Conservation (phyloP, 2,113 vertebrate species). For the Tachycineta bicolor region DNA sequence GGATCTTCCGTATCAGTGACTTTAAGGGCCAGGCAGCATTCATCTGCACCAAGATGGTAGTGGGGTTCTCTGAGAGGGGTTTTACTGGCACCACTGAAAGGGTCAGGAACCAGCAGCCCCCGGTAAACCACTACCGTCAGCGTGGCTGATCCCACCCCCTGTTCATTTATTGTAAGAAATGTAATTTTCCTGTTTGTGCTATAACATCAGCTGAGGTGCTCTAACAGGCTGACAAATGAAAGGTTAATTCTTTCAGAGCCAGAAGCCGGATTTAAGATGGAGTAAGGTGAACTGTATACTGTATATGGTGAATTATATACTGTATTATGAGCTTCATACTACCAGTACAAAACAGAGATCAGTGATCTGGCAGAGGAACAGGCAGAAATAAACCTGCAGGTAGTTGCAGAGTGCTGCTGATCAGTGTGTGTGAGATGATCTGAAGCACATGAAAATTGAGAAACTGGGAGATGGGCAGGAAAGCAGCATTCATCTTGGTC, state of each 20-base stretch:
- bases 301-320: not conserved
- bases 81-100: not conserved
- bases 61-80: not conserved
- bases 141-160: not conserved
- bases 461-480: not conserved
- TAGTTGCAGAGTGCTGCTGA: not conserved
- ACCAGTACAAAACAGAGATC: not conserved
- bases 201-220: not conserved
- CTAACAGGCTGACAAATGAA: not conserved
- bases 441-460: not conserved
- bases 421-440: not conserved
- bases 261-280: not conserved
- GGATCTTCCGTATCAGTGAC: not conserved
- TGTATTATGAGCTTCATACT: not conserved
- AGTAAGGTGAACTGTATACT: not conserved
- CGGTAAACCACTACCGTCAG: accelerated
- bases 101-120: not conserved
- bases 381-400: not conserved
- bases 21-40: not conserved
- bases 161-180: not conserved
- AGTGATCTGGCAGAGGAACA: not conserved
- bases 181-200: not conserved
- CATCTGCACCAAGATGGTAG: too few relatives aligned
- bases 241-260: not conserved
- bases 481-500: not conserved